Percentiles rank a stretch among this genome's conserved stretches.
phyloP scores from a whole-genome alignment of 2,113 vertebrate genomes.

The Typhlomys cinereus region DNA sequence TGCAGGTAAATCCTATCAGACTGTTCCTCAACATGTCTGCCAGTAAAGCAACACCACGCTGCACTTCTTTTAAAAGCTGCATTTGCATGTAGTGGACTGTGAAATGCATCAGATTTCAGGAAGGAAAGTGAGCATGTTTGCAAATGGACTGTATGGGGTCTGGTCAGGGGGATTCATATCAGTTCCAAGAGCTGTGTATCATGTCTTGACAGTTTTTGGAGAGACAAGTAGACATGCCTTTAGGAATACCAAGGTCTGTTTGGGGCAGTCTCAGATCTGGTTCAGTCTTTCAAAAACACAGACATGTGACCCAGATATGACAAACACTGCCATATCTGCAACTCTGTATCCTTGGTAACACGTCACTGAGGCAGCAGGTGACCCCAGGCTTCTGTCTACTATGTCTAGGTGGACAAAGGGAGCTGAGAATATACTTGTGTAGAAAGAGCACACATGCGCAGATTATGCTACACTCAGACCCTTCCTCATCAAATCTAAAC shows the following conservation, averaged over 20 bases:
- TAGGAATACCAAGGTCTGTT: neutral
- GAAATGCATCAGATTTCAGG: neutral
- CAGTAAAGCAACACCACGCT: too few relatives aligned
- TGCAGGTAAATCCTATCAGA: neutral
- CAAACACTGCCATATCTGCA: too few relatives aligned
- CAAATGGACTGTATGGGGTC: accelerated
- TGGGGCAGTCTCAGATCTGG: neutral
- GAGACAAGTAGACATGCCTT: neutral
- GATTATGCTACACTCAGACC: neutral
- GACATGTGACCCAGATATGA: neutral
- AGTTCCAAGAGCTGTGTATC: neutral
- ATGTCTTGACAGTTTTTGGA: neutral
- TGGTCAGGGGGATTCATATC: neutral
- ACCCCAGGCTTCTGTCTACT: neutral
- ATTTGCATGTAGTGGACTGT: neutral
- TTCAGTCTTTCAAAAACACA: neutral
- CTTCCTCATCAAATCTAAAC: neutral
- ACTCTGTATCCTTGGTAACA: accelerated
- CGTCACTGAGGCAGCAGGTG: neutral
- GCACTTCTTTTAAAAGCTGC: neutral
- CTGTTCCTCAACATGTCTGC: neutral
- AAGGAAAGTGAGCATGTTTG: neutral
- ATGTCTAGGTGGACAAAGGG: too few relatives aligned
- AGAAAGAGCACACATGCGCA: neutral
- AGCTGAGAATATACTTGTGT: neutral